Conservation (phyloP, 2,797 vertebrate species). For the Trematomus bernacchii region DNA sequence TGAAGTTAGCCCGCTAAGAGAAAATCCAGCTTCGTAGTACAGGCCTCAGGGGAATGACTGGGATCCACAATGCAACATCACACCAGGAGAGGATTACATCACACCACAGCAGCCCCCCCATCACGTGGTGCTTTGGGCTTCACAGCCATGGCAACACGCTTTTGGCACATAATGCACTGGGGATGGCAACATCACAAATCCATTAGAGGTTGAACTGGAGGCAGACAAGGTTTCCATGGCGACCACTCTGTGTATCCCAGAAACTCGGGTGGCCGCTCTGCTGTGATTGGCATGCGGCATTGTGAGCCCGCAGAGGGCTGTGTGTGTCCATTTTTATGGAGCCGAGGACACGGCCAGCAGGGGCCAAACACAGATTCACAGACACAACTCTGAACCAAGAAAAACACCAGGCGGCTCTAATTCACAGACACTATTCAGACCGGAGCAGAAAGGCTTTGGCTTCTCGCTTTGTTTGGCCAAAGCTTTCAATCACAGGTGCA, state of each 20-base stretch:
- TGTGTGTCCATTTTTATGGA: conserved; percentile 47
- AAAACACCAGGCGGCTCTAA: conserved; percentile 18
- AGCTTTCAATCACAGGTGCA: conserved; percentile 47
- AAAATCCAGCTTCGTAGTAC: too few relatives aligned
- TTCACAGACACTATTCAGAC: conserved; percentile 36
- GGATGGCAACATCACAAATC: conserved; percentile 37
- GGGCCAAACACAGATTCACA: conserved; percentile 52
- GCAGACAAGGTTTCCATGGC: conserved; percentile 54
- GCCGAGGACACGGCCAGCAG: conserved; percentile 44
- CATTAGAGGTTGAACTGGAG: conserved; percentile 42
- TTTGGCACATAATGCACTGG: conserved; percentile 12
- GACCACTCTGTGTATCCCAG: conserved; percentile 61
- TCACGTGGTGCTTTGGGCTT: conserved; percentile 5
- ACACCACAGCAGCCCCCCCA: background rate
- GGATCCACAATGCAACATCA: background rate
- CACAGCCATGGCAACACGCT: conserved; percentile 19
- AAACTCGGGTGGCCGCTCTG: conserved; percentile 38
- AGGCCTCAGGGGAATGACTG: too few relatives aligned
- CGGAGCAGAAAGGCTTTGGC: conserved; percentile 25
- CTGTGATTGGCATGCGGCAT: conserved; percentile 59
- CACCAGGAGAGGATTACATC: background rate
- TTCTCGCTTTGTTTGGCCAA: conserved; percentile 16
- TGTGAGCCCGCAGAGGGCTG: conserved; percentile 45
- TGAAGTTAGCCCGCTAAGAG: too few relatives aligned
- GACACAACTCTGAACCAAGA: conserved; percentile 41